Percentiles rank a stretch among this genome's conserved stretches.
These are phyloP conservation scores for Mythimna ferrago DNA, from an alignment of 2,888 invertebrate genomes.

Conservation along the genomic window DNA sequence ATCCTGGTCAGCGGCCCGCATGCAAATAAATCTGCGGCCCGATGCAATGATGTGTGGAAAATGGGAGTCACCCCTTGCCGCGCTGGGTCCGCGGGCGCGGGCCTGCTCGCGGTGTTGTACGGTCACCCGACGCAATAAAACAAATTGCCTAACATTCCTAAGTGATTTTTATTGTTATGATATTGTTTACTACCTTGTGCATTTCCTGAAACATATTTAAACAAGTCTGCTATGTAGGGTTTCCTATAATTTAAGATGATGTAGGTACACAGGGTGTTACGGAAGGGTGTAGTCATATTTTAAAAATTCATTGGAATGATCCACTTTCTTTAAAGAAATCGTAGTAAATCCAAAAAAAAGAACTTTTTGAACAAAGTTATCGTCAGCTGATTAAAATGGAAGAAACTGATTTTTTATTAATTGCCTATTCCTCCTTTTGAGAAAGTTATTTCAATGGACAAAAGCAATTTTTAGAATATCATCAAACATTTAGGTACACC, in stretches of 20 bases:
- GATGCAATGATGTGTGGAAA: conserved; percentile 91
- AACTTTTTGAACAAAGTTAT: too few species aligned
- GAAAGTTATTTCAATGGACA: not conserved
- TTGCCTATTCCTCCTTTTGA: not conserved
- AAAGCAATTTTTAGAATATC: not conserved
- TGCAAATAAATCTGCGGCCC: conserved; percentile 91
- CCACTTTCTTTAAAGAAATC: not conserved
- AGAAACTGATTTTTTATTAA: not conserved
- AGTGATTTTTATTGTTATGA: conserved; percentile 59
- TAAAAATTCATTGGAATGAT: not conserved
- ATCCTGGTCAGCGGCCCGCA: conserved; percentile 91
- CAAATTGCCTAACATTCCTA: conserved; percentile 57
- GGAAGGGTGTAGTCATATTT: not conserved
- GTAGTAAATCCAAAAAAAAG: too few species aligned
- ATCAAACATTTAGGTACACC: not conserved
- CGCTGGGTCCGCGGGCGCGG: conserved; percentile 56
- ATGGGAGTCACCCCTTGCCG: conserved; percentile 87
- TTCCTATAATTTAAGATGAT: not conserved
- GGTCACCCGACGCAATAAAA: conserved; percentile 69
- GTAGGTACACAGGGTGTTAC: not conserved
- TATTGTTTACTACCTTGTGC: conserved; percentile 8
- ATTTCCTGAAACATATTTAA: not conserved
- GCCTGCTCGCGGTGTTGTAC: conserved; percentile 60
- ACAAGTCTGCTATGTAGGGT: not conserved
- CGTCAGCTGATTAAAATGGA: too few species aligned